Conservation (phyloP, 2,888 invertebrate genomes). For the Rhagonycha lutea region DNA sequence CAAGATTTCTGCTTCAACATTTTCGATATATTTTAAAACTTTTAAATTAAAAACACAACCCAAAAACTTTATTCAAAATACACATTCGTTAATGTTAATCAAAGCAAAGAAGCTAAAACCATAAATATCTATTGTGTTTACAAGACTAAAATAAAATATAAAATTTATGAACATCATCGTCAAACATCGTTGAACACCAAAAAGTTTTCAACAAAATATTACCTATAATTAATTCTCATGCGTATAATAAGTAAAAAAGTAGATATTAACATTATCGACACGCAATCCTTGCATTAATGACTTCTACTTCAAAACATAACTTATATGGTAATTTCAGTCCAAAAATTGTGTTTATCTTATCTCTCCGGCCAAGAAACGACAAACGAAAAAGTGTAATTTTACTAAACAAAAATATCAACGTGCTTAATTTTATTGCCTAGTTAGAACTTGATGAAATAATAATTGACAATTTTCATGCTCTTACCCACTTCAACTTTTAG, state of each 20-base stretch:
- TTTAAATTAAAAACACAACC: conserved; percentile 6
- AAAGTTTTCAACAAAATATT: not conserved
- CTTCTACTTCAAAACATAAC: not conserved
- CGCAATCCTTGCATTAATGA: conserved; percentile 16
- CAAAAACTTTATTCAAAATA: not conserved
- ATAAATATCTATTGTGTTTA: not conserved
- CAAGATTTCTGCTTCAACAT: conserved; percentile 25
- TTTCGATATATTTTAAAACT: conserved; percentile 12
- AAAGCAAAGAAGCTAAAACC: conserved; percentile 1
- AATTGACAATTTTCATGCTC: not conserved
- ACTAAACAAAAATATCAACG: not conserved
- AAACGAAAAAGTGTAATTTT: not conserved
- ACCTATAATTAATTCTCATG: conserved; percentile 17
- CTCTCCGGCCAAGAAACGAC: not conserved
- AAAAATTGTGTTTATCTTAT: not conserved
- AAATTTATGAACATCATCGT: not conserved
- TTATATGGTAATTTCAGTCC: not conserved
- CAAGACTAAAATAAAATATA: not conserved
- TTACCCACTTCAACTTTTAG: not conserved
- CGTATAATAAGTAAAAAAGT: conserved; percentile 11
- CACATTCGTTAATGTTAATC: conserved; percentile 1
- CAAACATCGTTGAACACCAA: not conserved
- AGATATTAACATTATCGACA: conserved; percentile 14
- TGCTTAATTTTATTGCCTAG: not conserved
- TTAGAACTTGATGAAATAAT: not conserved